Evolutionary conservation across 2,113 vertebrate species (phyloP).

Genomic region (Peucedramus taeniatus): DNA sequence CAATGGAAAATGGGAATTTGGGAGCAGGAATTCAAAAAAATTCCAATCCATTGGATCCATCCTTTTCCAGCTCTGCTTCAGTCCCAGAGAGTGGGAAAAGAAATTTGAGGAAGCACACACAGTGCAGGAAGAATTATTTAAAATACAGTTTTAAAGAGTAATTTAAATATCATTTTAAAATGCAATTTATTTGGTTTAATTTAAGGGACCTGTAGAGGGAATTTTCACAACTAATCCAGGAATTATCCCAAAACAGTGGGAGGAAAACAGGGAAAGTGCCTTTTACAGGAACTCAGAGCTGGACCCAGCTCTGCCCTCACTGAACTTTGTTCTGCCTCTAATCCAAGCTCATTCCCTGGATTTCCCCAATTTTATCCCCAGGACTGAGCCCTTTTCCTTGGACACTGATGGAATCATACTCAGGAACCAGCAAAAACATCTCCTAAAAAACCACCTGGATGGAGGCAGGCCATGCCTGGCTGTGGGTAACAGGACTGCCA

Average conservation of each 20-base stretch:
- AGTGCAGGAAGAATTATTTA: too few species aligned
- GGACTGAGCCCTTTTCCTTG: neutral
- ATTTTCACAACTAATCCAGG: neutral
- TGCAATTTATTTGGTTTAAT: neutral
- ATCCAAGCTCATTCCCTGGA: fast-evolving
- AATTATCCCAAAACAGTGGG: neutral
- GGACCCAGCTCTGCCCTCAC: neutral
- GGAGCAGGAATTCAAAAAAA: neutral
- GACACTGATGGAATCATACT: neutral
- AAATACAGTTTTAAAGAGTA: too few species aligned
- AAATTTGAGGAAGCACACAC: neutral
- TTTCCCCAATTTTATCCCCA: neutral
- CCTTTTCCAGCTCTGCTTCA: neutral
- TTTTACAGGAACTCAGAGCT: neutral
- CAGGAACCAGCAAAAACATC: neutral
- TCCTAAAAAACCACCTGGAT: neutral
- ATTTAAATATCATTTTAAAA: too few species aligned
- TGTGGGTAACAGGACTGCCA: fast-evolving
- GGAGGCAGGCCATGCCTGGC: neutral
- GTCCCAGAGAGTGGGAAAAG: neutral
- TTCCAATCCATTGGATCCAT: neutral
- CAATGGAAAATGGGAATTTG: neutral
- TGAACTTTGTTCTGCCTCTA: neutral
- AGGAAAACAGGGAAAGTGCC: neutral
- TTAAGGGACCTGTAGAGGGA: neutral